A percentile compares a stretch with the other conserved stretches of the same genome.
phyloP scores from a whole-genome alignment of 2,888 invertebrate species.

The Apamea crenata region DNA sequence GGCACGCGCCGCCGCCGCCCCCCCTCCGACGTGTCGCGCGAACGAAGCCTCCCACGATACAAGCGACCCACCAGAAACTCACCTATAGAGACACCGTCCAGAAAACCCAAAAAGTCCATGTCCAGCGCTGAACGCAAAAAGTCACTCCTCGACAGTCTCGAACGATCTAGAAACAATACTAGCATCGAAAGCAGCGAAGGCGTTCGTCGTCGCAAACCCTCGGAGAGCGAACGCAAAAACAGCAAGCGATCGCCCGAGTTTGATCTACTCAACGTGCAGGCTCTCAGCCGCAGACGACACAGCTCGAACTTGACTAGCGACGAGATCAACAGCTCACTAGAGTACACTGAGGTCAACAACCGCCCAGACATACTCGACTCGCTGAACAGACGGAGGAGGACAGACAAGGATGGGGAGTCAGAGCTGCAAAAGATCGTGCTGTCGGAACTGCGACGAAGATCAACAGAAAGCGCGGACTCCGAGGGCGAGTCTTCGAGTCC shows the following conservation, averaged over 20 bases:
- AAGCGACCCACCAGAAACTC: constrained; percentile 83
- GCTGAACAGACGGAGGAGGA: constrained; percentile 79
- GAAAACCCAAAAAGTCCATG: constrained; percentile 88
- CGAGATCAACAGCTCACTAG: constrained; percentile 87
- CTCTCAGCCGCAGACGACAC: constrained; percentile 84
- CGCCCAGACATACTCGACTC: constrained; percentile 88
- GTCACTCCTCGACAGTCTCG: constrained; percentile 85
- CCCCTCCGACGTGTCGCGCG: constrained; percentile 82
- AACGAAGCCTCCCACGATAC: constrained; percentile 82
- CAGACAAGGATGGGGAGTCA: constrained; percentile 79
- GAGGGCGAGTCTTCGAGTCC: constrained; percentile 84
- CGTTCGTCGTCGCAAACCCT: constrained; percentile 81
- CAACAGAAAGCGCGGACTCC: constrained; percentile 85
- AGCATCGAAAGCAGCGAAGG: constrained; percentile 88
- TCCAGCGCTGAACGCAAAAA: constrained; percentile 89
- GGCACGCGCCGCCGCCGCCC: constrained; percentile 83
- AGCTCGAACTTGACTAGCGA: constrained; percentile 88
- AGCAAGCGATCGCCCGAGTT: constrained; percentile 87
- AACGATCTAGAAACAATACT: constrained; percentile 87
- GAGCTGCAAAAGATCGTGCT: constrained; percentile 85
- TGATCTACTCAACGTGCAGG: constrained; percentile 85
- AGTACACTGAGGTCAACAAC: constrained; percentile 88
- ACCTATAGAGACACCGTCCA: constrained; percentile 82
- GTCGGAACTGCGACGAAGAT: constrained; percentile 84
- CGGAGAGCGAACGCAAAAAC: constrained; percentile 83